Evolutionary conservation across 1,140 invertebrate species (phyloP).

Genomic region (Trachymyrmex septentrionalis): DNA sequence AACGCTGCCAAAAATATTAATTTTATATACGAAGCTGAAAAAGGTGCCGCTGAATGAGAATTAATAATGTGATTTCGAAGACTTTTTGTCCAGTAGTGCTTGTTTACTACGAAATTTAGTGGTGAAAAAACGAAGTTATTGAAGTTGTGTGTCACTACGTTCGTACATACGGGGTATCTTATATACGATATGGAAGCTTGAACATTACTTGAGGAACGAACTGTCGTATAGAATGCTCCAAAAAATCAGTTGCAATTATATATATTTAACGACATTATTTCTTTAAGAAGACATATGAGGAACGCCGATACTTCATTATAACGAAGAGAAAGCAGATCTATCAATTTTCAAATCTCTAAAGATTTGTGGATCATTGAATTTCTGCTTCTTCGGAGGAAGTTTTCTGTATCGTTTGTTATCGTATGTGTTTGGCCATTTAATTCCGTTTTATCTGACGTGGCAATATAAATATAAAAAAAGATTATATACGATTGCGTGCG

Average conservation of each 20-base stretch:
- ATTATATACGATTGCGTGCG: not conserved
- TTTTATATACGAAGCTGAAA: not conserved
- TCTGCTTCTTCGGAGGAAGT: not conserved
- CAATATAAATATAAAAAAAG: conserved; percentile 12
- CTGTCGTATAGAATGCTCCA: not conserved
- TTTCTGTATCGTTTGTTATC: conserved; percentile 4
- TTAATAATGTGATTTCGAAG: conserved; percentile 57
- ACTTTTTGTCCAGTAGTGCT: conserved; percentile 47
- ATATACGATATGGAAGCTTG: conserved; percentile 10
- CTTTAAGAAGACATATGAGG: not conserved
- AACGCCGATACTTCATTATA: not conserved
- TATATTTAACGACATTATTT: conserved; percentile 12
- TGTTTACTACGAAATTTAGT: conserved; percentile 18
- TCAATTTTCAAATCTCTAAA: conserved; percentile 4
- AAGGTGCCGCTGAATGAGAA: conserved; percentile 9
- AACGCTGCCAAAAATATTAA: not conserved
- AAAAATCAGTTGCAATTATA: not conserved
- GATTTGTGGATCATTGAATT: conserved; percentile 1
- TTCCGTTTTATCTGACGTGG: not conserved
- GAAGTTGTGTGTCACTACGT: conserved; percentile 36
- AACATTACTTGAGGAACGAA: conserved; percentile 5
- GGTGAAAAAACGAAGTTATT: not conserved
- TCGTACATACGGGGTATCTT: not conserved
- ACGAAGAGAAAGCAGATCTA: not conserved
- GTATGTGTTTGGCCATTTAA: conserved; percentile 6